phyloP scores from a whole-genome alignment of 2,888 invertebrate genomes.

The Diaprepes abbreviatus region DNA sequence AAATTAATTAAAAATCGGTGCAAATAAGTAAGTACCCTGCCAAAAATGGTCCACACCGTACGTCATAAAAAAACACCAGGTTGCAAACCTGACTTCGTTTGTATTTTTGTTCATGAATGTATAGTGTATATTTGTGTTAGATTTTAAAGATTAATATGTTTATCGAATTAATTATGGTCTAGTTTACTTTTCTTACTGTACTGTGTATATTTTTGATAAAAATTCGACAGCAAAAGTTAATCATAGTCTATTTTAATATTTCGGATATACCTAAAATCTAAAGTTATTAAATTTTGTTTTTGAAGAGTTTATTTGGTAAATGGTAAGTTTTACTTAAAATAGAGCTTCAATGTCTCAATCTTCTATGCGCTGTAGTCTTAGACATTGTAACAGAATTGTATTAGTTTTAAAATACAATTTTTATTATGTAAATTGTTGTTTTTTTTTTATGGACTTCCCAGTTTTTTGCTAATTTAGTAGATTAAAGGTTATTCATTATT shows the following conservation, averaged over 20 bases:
- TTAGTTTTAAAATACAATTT: conserved; percentile 59
- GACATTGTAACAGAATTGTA: conserved; percentile 53
- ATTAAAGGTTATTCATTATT: too few species aligned
- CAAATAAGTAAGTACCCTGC: too few species aligned
- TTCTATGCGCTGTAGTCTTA: conserved; percentile 40
- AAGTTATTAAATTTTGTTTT: conserved; percentile 15
- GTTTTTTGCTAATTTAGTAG: too few species aligned
- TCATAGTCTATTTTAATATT: conserved; percentile 36
- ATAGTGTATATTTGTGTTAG: conserved; percentile 55
- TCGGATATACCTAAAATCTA: conserved; percentile 25
- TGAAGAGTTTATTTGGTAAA: conserved; percentile 20
- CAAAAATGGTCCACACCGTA: too few species aligned
- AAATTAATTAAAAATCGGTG: too few species aligned
- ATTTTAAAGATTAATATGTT: conserved; percentile 53
- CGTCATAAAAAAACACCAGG: neutral
- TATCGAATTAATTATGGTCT: conserved; percentile 25
- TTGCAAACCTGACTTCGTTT: neutral
- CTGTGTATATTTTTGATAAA: conserved; percentile 41
- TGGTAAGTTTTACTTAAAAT: conserved; percentile 29
- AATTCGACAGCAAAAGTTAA: conserved; percentile 18
- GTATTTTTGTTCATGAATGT: conserved; percentile 31
- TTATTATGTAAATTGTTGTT: conserved; percentile 56
- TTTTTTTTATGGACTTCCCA: too few species aligned
- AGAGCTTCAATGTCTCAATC: conserved; percentile 39
- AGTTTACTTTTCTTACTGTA: conserved; percentile 34